Conservation (phyloP, 1,140 invertebrate genomes). For the Oreohelix idahoensis region DNA sequence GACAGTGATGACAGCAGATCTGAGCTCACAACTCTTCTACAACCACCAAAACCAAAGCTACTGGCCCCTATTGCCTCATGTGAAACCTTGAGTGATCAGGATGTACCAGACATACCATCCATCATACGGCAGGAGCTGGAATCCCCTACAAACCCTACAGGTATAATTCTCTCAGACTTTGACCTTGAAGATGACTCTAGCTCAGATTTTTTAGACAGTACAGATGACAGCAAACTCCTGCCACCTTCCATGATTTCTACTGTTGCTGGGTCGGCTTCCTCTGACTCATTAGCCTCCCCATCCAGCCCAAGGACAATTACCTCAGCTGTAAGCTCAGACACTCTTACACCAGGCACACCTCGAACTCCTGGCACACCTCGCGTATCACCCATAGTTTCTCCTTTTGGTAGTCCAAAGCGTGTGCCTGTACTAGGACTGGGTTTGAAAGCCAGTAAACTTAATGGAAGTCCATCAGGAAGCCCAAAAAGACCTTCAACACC, state of each 20-base stretch:
- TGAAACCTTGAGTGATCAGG: constrained; percentile 69
- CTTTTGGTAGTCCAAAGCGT: constrained; percentile 55
- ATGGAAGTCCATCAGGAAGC: constrained; percentile 48
- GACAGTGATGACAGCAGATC: constrained; percentile 63
- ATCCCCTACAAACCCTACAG: constrained; percentile 42
- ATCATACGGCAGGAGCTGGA: constrained; percentile 56
- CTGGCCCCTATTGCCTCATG: constrained; percentile 72
- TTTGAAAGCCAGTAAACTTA: constrained; percentile 43
- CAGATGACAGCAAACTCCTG: constrained; percentile 59
- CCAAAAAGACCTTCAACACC: constrained; percentile 56
- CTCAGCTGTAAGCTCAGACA: constrained; percentile 79
- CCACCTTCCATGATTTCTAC: constrained; percentile 44
- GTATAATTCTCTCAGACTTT: constrained; percentile 53
- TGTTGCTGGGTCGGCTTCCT: constrained; percentile 36
- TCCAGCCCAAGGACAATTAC: constrained; percentile 72
- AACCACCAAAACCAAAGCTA: constrained; percentile 55
- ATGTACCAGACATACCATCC: constrained; percentile 56
- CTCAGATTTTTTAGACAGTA: constrained; percentile 58
- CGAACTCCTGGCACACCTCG: constrained; percentile 48
- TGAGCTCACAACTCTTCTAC: constrained; percentile 55
- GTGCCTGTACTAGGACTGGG: constrained; percentile 41
- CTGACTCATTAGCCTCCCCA: constrained; percentile 52
- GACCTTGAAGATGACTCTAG: constrained; percentile 58
- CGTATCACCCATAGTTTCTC: constrained; percentile 52
- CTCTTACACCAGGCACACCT: constrained; percentile 74